Evolutionary conservation across 1,140 invertebrate genomes (phyloP).

Genomic region (Drosophila miranda): DNA sequence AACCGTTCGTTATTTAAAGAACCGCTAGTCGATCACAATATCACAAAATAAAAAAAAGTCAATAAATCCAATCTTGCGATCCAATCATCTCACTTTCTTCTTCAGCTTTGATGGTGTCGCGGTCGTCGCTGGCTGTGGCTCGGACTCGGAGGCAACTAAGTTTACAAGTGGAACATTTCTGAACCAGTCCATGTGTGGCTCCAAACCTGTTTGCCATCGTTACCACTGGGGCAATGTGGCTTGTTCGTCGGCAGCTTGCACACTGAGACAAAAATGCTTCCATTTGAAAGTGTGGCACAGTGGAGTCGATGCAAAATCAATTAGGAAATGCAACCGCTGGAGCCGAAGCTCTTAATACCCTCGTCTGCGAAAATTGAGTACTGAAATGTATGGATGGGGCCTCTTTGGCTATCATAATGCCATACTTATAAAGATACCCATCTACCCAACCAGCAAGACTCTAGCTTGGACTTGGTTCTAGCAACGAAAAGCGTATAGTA

Average conservation of each 20-base stretch:
- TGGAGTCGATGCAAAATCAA: slow-evolving; percentile 19
- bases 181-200: slow-evolving; percentile 31
- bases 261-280: slow-evolving; percentile 14
- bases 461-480: too few relatives aligned
- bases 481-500: too few relatives aligned
- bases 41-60: slow-evolving; percentile 17
- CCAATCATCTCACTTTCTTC: slow-evolving; percentile 50
- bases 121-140: slow-evolving; percentile 1
- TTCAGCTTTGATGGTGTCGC: slow-evolving; percentile 31
- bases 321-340: background rate
- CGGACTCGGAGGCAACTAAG: slow-evolving; percentile 43
- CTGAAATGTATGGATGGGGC: too few relatives aligned
- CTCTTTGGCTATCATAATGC: too few relatives aligned
- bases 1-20: slow-evolving; percentile 37
- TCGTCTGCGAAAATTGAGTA: too few relatives aligned
- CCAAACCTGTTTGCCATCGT: slow-evolving; percentile 58
- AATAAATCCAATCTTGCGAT: slow-evolving; percentile 20
- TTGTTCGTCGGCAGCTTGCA: background rate
- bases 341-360: background rate
- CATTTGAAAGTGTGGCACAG: slow-evolving; percentile 25
- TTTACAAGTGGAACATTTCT: slow-evolving; percentile 58
- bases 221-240: slow-evolving; percentile 40
- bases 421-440: too few relatives aligned
- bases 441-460: too few relatives aligned
- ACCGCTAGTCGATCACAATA: slow-evolving; percentile 49